A percentile compares a stretch with the other conserved stretches of the same genome.
These are phyloP conservation scores for Steatocranus sp. DNA, from an alignment of 2,797 vertebrate species.

Conservation along the genomic window DNA sequence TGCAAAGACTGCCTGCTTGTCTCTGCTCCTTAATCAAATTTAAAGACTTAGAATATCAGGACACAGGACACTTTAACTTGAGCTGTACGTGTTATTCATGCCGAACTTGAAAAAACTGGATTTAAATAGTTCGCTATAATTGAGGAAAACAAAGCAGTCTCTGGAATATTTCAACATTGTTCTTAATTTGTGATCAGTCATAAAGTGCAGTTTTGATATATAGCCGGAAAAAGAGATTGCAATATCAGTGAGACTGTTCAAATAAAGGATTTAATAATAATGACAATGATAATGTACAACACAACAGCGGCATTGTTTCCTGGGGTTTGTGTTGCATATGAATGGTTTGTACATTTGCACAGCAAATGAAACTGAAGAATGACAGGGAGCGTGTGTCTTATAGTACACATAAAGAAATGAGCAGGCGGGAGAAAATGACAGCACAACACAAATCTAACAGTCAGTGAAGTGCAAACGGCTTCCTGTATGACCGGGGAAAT, in stretches of 20 bases:
- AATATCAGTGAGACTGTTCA: neutral
- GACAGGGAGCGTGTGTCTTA: neutral
- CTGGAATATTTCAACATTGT: rapidly evolving
- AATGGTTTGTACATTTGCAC: neutral
- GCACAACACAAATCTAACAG: neutral
- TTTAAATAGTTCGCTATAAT: rapidly evolving
- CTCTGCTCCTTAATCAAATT: neutral
- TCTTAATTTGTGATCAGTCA: neutral
- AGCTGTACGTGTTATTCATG: neutral
- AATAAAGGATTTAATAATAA: neutral
- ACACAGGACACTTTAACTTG: neutral
- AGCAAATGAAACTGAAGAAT: neutral
- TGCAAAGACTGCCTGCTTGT: neutral
- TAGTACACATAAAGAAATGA: neutral
- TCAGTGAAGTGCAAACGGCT: neutral
- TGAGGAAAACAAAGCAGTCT: neutral
- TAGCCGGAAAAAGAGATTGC: neutral
- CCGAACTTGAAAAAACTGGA: neutral
- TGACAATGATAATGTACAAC: neutral
- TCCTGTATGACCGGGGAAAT: neutral
- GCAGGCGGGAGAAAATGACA: rapidly evolving
- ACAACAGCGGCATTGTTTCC: neutral
- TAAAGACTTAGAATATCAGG: neutral
- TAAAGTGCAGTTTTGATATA: rapidly evolving
- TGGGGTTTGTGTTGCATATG: neutral